A percentile compares a stretch with the other conserved stretches of the same genome.
These are phyloP conservation scores for Heliconius hermathena DNA, from an alignment of 1,140 invertebrate species.

Conservation along the genomic window DNA sequence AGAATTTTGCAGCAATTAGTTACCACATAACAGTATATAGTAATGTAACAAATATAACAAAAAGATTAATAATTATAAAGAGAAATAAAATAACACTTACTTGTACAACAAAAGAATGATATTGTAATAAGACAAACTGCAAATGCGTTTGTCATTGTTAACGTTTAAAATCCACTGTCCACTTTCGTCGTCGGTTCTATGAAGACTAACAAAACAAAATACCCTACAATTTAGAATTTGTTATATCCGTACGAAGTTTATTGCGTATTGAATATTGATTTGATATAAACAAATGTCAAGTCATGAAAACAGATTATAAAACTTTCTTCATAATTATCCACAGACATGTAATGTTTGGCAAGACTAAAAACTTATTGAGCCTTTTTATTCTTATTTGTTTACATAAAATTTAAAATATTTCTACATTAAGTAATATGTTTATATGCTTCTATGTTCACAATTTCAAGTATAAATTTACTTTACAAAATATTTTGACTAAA, in stretches of 20 bases:
- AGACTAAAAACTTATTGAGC: no score
- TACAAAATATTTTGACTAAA: background rate
- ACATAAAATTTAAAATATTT: no score
- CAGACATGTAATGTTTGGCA: background rate
- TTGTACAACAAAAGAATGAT: conserved; percentile 61
- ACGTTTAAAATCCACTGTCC: conserved; percentile 38
- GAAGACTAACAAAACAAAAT: conserved; percentile 59
- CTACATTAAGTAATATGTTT: no score
- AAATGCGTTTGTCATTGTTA: conserved; percentile 69
- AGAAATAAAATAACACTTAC: conserved; percentile 50
- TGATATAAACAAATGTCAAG: conserved; percentile 37
- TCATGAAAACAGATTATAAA: conserved; percentile 30
- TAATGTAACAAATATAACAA: conserved; percentile 24
- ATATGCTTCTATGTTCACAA: no score
- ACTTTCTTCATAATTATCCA: background rate
- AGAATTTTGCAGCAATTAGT: background rate
- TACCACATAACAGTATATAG: conserved; percentile 21
- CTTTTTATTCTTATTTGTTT: no score
- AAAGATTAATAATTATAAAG: conserved; percentile 15
- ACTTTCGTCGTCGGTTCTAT: conserved; percentile 42
- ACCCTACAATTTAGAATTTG: conserved; percentile 69
- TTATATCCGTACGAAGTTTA: conserved; percentile 49
- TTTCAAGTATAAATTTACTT: background rate
- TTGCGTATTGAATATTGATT: conserved; percentile 70
- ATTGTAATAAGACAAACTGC: conserved; percentile 66